A percentile compares a stretch with the other conserved stretches of the same genome.
Conservation (phyloP, 2,888 invertebrate species). For the Eupeodes latifasciatus region DNA sequence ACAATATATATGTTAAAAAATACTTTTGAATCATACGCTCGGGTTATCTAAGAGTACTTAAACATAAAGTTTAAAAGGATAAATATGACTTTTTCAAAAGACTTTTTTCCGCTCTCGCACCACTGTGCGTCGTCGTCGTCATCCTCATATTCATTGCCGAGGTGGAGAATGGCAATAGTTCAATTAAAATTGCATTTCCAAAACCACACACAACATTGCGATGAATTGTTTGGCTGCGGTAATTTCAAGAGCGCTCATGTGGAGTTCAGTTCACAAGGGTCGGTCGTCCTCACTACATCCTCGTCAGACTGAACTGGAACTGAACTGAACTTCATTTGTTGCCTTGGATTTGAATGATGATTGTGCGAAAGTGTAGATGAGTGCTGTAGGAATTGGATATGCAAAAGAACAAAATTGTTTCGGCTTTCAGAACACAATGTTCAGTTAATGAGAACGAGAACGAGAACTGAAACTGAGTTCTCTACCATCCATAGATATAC, state of each 20-base stretch:
- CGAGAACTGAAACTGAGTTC: background rate
- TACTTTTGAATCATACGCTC: too few relatives aligned
- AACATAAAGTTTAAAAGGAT: too few relatives aligned
- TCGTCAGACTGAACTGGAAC: background rate
- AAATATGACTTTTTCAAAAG: too few relatives aligned
- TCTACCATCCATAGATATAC: background rate
- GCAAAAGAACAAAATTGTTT: background rate
- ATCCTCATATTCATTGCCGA: too few relatives aligned
- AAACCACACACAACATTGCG: constrained; percentile 32
- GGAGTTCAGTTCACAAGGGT: constrained; percentile 12
- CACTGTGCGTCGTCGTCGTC: too few relatives aligned
- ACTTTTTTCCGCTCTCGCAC: too few relatives aligned
- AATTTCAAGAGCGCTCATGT: constrained; percentile 33
- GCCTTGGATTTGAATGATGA: constrained; percentile 20
- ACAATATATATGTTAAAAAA: too few relatives aligned
- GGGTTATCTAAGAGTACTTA: too few relatives aligned
- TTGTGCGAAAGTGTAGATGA: background rate
- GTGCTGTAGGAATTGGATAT: background rate
- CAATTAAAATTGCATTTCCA: constrained; percentile 44
- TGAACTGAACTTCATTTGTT: constrained; percentile 35
- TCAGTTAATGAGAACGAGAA: constrained; percentile 7
- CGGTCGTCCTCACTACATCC: background rate
- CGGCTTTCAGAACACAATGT: background rate
- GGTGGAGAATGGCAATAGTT: constrained; percentile 15
- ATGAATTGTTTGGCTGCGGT: constrained; percentile 51